These are phyloP conservation scores for Tipula unca DNA, from an alignment of 2,888 invertebrate genomes.

Conservation along the genomic window DNA sequence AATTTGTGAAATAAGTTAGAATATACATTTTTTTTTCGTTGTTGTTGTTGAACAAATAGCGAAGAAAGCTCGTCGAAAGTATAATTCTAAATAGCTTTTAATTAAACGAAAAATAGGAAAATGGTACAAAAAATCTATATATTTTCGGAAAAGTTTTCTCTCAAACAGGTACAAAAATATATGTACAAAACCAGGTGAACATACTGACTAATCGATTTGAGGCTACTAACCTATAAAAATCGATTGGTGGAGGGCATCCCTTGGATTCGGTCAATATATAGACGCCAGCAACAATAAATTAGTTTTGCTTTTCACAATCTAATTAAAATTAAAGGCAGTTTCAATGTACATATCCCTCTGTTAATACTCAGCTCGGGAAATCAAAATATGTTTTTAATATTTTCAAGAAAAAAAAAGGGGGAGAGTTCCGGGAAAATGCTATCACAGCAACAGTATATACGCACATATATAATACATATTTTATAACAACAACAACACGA, in stretches of 20 bases:
- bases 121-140: not conserved
- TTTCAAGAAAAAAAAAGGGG: not conserved
- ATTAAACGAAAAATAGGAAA: not conserved
- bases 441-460: not conserved
- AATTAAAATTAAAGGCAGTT: not conserved
- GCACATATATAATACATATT: not conserved
- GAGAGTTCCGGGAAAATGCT: not conserved
- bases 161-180: not conserved
- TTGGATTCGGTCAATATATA: not conserved
- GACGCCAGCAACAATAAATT: not conserved
- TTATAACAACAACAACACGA: no score
- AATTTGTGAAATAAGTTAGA: not conserved
- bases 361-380: not conserved
- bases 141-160: not conserved
- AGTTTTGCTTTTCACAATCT: not conserved
- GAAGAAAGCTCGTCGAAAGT: not conserved
- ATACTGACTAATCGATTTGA: not conserved
- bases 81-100: not conserved
- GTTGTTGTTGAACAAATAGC: not conserved
- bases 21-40: not conserved
- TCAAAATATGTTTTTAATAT: not conserved
- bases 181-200: not conserved
- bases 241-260: not conserved
- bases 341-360: not conserved
- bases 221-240: not conserved